Base-by-base conservation (phyloP, 2,113 vertebrate species). In the Australoheros scitulus region DNA sequence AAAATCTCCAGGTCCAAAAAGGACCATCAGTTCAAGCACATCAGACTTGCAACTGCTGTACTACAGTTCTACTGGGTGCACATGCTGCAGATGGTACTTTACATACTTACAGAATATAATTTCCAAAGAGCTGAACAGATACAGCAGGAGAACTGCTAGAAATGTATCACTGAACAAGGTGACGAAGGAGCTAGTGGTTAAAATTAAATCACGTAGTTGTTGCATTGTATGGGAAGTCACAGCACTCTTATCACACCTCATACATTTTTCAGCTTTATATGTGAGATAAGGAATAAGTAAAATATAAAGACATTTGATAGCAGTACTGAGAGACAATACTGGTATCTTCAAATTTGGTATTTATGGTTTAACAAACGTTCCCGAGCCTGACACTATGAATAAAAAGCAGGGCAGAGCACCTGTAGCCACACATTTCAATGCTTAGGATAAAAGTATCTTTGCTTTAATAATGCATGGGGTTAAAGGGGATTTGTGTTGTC, bases 401-500 rank as follows among this genome's bases (percentile, higher is more conserved):
- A 41, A 68, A 77, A 36, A 70, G 74, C 18, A 55, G 24, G 34
- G 83, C 29, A 56, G 55, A 79, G 34, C 74, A 61, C 64, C 68
- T 65, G 52, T 57, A 61, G 75, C 76, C 61, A 77, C 74, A 78
- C 41, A 64, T 56, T 29, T 55, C 70, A 26, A 55, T 68, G 29
- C 76, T 87, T 70, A 75, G 61, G 24, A 80, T 59, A 88, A 76
- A 55, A 65, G 75, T 56, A 61, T 56, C 36, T 77, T n/a, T 20
- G n/a, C 41, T 82, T 91, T 76, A 90, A 91, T 90, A 81, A 94
- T 91, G 83, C 56, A 91, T 76, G 47, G 24, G 78, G 76, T 90
- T 86, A 91, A 91, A 85, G 82, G 55, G 63, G 90, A 86, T 88
- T 79, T 82, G 65, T 59, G 57, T 55, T 38, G 63, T 74, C 79